Percentiles rank a stretch among this genome's conserved stretches.
Evolutionary conservation across 2,888 invertebrate genomes (phyloP).

Genomic region (Operophtera brumata): DNA sequence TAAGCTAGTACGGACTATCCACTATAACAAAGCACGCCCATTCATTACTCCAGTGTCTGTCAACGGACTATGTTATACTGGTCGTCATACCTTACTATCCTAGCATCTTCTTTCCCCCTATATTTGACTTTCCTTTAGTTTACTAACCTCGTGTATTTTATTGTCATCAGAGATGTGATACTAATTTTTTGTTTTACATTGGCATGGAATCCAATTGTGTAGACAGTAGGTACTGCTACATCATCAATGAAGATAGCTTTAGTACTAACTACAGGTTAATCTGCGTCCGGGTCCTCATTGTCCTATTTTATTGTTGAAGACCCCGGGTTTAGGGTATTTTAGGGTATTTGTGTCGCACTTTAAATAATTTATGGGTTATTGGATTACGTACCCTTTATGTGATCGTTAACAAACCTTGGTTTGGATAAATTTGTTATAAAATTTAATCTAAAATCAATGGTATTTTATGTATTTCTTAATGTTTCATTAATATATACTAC

Average conservation of each 20-base stretch:
- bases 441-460: background rate
- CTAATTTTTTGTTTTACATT: background rate
- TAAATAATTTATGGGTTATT: conserved; percentile 20
- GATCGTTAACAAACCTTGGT: conserved; percentile 10
- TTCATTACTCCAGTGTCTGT: too few relatives aligned
- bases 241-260: background rate
- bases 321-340: conserved; percentile 10
- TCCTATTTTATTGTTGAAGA: conserved; percentile 14
- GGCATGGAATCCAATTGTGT: background rate
- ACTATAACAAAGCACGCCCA: too few relatives aligned
- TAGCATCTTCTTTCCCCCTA: too few relatives aligned
- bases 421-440: background rate
- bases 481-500: too few relatives aligned
- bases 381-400: conserved; percentile 16
- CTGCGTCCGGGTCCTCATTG: conserved; percentile 7
- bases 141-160: too few relatives aligned
- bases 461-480: too few relatives aligned
- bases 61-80: too few relatives aligned
- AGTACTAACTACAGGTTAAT: conserved; percentile 1
- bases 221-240: background rate
- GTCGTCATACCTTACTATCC: too few relatives aligned
- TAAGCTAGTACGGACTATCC: too few relatives aligned
- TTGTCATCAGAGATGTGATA: background rate
- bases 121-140: too few relatives aligned
- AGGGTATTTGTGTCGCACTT: conserved; percentile 10